Base-by-base conservation (phyloP, 2,113 vertebrate genomes). In the Stomatorhinus ivindoensis region DNA sequence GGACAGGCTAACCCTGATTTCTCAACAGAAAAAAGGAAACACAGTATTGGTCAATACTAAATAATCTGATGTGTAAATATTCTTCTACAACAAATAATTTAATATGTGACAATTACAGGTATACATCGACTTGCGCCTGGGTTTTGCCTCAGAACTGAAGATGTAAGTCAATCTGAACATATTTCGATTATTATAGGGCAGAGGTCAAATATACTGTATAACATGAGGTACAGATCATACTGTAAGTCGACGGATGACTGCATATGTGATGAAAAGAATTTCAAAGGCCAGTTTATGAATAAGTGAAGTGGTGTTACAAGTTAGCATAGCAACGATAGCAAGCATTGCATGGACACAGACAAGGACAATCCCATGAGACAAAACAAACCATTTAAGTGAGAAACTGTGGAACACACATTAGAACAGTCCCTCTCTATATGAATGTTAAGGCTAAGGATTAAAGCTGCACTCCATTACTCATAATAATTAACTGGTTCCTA, bases 401-500 rank as follows among this genome's bases (percentile, higher is more conserved):
- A 84, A 39, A 53, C 3, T 31, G 6, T 80, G 65, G n/a, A 21
- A n/a, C 31, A 83, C 42, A 44, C 17, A 27, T 83, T 73, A 89
- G 39, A n/a, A 89, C 35, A 46, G 21, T 19, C 42, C 85, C 48
- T 39, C 35, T 84, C 82, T 47, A 47, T 3, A 3, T 4, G 82
- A 35, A 46, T 58, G 86, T 85, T 92, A 89, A 89, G 87, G 10
- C 24, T 24, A 7, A 87, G 46, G 50, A 61, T 55, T 47, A 58
- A 15, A 39, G 82, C 48, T 53, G 13, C n/a, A 58, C 76, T 83
- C 48, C 31, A 15, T 51, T 90, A 84, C 53, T 82, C 50, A 65
- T 91, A 42, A 90, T 89, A 91, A 83, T 7, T 42, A 80, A 86
- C 88, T 73, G 51, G 21, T 31, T 90, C 91, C n/a, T 55, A 92